Evolutionary conservation across 2,797 vertebrate species (phyloP), one percentile per base, ranked within the genome.

Genomic region (Hoplostethus mediterraneus): DNA sequence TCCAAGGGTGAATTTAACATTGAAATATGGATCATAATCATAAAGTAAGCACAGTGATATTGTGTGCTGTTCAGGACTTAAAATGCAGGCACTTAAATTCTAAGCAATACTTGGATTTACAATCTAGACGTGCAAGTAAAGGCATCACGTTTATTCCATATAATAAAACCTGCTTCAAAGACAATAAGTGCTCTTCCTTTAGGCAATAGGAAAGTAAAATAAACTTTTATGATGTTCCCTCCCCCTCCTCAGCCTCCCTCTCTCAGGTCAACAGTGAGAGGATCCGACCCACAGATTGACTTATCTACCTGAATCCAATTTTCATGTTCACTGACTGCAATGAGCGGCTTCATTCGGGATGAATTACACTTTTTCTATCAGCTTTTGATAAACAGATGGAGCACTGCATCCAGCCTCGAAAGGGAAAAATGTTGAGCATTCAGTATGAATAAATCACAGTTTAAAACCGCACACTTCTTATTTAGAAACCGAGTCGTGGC

Each of bases 231-330:
- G 12, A 68, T 61, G 6, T 53, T 79, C 66, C 55, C 67, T 69
- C 67, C 49, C 57, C 57, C 73, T 54, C 73, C 67, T 47, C 75
- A 11, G 63, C 48, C 81, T 65, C 69, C 0, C 85, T 79, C 82
- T 84, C 81, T 85, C 84, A 85, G 92, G 90, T 93, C 91, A 92
- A 90, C 89, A 92, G 90, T 89, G 89, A 91, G 90, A 90, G 87
- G 89, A 93, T 93, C 88, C 81, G 63, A 90, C 68, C 85, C 85
- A 89, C 85, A 92, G 92, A 94, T 93, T 94, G 90, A 94, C 91
- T 94, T 94, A 94, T 94, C 92, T 94, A 86, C 87, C 92, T 92
- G 92, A 93, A 94, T 93, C 91, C 93, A 94, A 94, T 94, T 93
- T 94, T 94, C 91, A 91, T 93, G 93, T 93, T 94, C 92, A 94